A percentile compares a stretch with the other conserved stretches of the same genome.
phyloP scores from a whole-genome alignment of 2,113 vertebrate genomes.

The Sapajus apella region DNA sequence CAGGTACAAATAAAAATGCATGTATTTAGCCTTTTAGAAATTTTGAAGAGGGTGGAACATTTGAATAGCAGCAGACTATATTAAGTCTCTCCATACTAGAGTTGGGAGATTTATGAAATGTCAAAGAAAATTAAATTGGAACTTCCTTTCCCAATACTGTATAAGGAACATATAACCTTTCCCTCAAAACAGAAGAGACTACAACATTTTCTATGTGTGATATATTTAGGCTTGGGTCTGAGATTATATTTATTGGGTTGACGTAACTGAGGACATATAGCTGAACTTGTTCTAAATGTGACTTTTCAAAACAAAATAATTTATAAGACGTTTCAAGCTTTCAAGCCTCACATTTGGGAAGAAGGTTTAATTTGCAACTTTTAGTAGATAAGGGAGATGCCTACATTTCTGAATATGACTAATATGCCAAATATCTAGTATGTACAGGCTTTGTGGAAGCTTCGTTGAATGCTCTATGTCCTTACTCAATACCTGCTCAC shows the following conservation, averaged over 20 bases:
- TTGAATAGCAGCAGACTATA: background rate
- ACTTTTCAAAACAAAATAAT: slow-evolving; percentile 37
- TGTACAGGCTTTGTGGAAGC: background rate
- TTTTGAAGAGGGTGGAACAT: background rate
- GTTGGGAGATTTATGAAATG: slow-evolving; percentile 1
- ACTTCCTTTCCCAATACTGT: background rate
- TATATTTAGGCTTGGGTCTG: background rate
- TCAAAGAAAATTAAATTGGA: slow-evolving; percentile 33
- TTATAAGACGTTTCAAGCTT: background rate
- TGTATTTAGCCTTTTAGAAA: background rate
- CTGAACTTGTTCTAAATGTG: background rate
- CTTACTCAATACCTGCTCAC: background rate
- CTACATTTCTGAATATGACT: background rate
- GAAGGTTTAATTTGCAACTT: background rate
- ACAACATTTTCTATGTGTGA: background rate
- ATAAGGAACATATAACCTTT: background rate
- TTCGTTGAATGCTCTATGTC: background rate
- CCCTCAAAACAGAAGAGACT: background rate
- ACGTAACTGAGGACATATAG: background rate
- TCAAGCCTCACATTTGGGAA: background rate
- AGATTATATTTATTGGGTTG: background rate
- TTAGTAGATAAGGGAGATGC: background rate
- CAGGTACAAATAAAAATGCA: background rate
- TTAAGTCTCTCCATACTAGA: background rate
- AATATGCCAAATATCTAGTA: background rate